Percentiles rank a stretch among this genome's conserved stretches.
phyloP scores from a whole-genome alignment of 2,113 vertebrate genomes.

The Hoplias malabaricus region DNA sequence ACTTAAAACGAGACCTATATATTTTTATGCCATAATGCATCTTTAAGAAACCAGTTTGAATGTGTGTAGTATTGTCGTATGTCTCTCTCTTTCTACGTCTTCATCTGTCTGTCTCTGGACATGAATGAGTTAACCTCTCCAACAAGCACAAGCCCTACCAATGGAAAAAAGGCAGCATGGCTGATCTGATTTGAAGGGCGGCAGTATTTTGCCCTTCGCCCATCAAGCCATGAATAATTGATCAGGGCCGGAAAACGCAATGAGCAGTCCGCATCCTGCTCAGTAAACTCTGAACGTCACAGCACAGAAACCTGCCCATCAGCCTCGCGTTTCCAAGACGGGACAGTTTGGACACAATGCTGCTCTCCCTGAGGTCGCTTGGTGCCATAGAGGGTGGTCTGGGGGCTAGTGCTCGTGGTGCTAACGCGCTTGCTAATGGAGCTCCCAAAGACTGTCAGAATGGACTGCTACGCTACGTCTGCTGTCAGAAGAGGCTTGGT shows the following conservation, averaged over 20 bases:
- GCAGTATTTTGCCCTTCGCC: conserved; percentile 55
- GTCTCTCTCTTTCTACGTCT: background rate
- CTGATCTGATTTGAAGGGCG: conserved; percentile 52
- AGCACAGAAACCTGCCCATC: background rate
- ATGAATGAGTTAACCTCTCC: conserved; percentile 4
- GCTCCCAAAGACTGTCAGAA: conserved; percentile 59
- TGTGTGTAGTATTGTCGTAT: background rate
- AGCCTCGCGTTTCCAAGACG: background rate
- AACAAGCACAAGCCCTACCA: background rate
- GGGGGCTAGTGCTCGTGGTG: background rate
- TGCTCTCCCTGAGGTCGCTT: conserved; percentile 61
- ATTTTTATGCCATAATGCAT: no score
- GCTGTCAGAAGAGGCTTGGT: conserved; percentile 71
- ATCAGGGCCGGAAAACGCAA: conserved; percentile 70
- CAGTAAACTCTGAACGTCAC: conserved; percentile 22
- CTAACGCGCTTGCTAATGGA: conserved; percentile 32
- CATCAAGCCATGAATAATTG: conserved; percentile 75
- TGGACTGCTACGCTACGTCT: conserved; percentile 70
- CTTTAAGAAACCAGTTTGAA: no score
- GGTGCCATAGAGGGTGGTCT: conserved; percentile 42
- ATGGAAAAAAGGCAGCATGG: background rate
- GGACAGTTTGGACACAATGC: conserved; percentile 46
- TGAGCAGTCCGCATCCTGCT: conserved; percentile 56
- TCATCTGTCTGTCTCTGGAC: background rate
- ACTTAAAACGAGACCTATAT: no score